Percentiles rank a stretch among this genome's conserved stretches.
phyloP scores from a whole-genome alignment of 2,113 vertebrate species.

The Ictalurus furcatus region DNA sequence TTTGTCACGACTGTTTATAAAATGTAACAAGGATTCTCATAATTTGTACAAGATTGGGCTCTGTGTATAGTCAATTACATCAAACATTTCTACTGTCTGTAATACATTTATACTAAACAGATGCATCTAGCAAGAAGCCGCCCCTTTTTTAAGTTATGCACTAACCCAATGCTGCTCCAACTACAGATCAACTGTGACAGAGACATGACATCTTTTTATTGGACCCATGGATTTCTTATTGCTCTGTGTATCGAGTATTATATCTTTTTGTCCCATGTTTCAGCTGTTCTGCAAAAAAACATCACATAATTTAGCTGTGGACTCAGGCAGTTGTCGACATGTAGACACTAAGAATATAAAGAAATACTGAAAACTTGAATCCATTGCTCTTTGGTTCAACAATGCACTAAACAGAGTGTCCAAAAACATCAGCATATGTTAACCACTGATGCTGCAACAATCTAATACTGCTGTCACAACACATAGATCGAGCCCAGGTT shows the following conservation, averaged over 20 bases:
- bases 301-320: neutral
- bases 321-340: neutral
- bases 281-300: neutral
- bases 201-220: neutral
- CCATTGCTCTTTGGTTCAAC: neutral
- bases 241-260: neutral
- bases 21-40: neutral
- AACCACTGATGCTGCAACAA: neutral
- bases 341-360: neutral
- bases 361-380: conserved; percentile 11
- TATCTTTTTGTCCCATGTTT: neutral
- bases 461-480: conserved; percentile 26
- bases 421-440: conserved; percentile 30
- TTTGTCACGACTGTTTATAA: neutral
- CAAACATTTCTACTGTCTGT: neutral
- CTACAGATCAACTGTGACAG: neutral
- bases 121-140: neutral
- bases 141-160: neutral
- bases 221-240: conserved; percentile 1
- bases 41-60: neutral
- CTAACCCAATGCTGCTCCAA: neutral
- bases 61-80: neutral
- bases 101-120: conserved; percentile 5
- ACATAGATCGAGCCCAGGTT: conserved; percentile 10
- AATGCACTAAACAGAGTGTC: conserved; percentile 11